Conservation (phyloP, 2,888 invertebrate genomes). For the Plagodis pulveraria region DNA sequence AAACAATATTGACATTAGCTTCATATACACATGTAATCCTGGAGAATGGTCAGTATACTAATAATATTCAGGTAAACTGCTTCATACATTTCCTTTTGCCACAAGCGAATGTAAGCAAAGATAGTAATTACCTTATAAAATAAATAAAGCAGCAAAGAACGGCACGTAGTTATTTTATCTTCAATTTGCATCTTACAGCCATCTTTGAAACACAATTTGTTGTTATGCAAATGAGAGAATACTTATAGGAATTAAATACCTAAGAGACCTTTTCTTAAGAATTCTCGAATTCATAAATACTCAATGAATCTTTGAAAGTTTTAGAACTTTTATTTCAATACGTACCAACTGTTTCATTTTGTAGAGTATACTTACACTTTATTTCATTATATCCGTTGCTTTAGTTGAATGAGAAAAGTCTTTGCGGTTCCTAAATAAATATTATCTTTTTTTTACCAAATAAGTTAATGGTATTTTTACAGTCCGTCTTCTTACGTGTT, state of each 20-base stretch:
- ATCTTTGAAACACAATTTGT: conserved; percentile 31
- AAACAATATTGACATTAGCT: too few species aligned
- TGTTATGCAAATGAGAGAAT: conserved; percentile 31
- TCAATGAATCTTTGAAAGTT: conserved; percentile 31
- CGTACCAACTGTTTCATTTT: conserved; percentile 23
- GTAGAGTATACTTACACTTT: conserved; percentile 14
- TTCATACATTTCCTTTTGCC: too few species aligned
- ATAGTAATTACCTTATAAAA: background rate
- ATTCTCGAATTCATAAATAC: conserved; percentile 32
- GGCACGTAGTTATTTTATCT: conserved; percentile 5
- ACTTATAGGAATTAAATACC: conserved; percentile 32
- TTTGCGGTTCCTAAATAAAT: conserved; percentile 43
- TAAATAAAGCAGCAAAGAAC: too few species aligned
- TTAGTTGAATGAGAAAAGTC: conserved; percentile 23
- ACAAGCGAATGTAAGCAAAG: too few species aligned
- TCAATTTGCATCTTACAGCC: conserved; percentile 23
- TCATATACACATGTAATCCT: too few species aligned
- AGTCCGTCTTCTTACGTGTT: conserved; percentile 23
- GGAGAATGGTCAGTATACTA: too few species aligned
- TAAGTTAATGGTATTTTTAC: conserved; percentile 51
- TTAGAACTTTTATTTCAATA: conserved; percentile 32
- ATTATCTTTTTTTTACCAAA: conserved; percentile 48
- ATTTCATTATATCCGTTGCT: conserved; percentile 25
- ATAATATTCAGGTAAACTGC: too few species aligned
- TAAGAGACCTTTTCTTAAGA: conserved; percentile 24